Conservation (phyloP, 2,888 invertebrate genomes). For the Scaptomyza caliginosa region DNA sequence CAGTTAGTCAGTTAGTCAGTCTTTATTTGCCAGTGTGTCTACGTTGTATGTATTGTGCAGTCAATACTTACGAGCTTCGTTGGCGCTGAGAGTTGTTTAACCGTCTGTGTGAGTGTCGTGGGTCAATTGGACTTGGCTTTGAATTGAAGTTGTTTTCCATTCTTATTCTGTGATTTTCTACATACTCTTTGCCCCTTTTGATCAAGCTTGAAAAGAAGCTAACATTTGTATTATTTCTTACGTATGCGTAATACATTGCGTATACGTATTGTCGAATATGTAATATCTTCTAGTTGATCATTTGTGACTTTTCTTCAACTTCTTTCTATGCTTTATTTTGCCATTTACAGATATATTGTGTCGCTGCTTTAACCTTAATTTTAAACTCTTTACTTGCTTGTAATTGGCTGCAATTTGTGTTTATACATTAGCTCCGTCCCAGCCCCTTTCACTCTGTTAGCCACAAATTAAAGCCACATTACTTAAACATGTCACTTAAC, state of each 20-base stretch:
- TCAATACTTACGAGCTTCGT: slow-evolving; percentile 42
- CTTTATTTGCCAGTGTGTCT: slow-evolving; percentile 1
- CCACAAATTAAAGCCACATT: slow-evolving; percentile 20
- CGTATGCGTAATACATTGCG: background rate
- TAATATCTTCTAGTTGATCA: too few species aligned
- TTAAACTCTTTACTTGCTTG: background rate
- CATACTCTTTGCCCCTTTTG: too few species aligned
- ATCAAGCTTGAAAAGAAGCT: too few species aligned
- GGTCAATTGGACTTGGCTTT: slow-evolving; percentile 61
- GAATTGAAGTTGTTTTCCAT: slow-evolving; percentile 13
- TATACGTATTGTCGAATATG: background rate
- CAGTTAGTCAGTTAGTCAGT: slow-evolving; percentile 32
- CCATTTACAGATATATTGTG: background rate
- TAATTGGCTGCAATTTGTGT: slow-evolving; percentile 39
- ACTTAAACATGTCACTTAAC: slow-evolving; percentile 45
- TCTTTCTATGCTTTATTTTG: background rate
- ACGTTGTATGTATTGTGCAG: slow-evolving; percentile 37
- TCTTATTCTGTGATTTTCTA: background rate
- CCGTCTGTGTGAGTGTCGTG: slow-evolving; percentile 31
- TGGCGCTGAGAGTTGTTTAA: slow-evolving; percentile 43
- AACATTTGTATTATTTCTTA: too few species aligned
- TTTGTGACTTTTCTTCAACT: background rate
- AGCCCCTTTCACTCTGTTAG: slow-evolving; percentile 2
- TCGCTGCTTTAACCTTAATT: slow-evolving; percentile 2
- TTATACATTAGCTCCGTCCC: background rate